These are phyloP conservation scores for Harmothoe impar DNA, from an alignment of 2,888 invertebrate species.

Conservation along the genomic window DNA sequence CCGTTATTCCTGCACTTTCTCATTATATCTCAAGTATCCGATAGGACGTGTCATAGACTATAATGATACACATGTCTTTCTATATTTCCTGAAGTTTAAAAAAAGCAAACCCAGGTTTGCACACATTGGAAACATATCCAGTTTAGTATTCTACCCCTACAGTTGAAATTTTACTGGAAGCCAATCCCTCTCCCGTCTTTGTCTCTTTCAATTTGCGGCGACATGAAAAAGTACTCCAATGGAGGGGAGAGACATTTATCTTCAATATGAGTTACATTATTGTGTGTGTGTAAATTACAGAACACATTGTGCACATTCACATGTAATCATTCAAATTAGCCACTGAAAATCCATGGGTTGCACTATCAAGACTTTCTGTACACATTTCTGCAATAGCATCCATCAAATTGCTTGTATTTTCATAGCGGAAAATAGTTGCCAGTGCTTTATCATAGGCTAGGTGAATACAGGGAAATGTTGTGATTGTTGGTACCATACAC, in stretches of 20 bases:
- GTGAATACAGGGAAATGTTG: neutral
- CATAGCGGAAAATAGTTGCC: too few relatives aligned
- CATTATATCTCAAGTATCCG: too few relatives aligned
- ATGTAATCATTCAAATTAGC: neutral
- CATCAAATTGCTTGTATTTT: neutral
- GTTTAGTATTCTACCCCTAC: too few relatives aligned
- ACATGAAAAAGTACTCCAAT: neutral
- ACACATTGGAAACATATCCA: too few relatives aligned
- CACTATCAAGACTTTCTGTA: neutral
- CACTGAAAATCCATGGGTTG: neutral
- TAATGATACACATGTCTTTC: too few relatives aligned
- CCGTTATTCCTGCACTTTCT: too few relatives aligned
- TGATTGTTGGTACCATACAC: neutral
- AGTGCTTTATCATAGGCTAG: too few relatives aligned
- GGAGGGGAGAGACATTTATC: neutral
- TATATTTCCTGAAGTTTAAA: too few relatives aligned
- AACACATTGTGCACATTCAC: too few relatives aligned
- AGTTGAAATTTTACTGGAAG: neutral
- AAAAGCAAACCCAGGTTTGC: too few relatives aligned
- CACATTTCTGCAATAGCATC: neutral
- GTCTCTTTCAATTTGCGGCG: neutral
- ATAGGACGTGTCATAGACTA: too few relatives aligned
- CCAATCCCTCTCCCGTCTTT: neutral
- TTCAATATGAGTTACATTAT: neutral
- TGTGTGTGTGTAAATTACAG: too few relatives aligned